These are phyloP conservation scores for Campylorhamphus procurvoides DNA, from an alignment of 2,113 vertebrate species.

Conservation along the genomic window DNA sequence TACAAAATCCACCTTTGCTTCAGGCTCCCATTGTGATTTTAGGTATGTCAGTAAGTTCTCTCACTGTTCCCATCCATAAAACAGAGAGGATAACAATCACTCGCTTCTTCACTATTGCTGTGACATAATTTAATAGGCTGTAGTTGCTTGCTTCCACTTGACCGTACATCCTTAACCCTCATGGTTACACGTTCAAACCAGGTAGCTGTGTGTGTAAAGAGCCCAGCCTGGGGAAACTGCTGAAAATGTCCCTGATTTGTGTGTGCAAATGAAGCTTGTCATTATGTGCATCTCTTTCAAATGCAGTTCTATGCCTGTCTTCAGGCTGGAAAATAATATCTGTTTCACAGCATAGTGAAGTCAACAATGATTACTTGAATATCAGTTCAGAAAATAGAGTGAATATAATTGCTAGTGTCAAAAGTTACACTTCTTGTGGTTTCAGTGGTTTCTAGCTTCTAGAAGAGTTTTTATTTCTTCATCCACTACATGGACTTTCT, in stretches of 20 bases:
- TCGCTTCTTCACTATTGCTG: neutral
- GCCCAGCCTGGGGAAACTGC: neutral
- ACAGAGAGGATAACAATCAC: neutral
- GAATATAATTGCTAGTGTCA: neutral
- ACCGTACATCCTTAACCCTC: neutral
- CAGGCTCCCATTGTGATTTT: neutral
- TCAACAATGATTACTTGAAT: neutral
- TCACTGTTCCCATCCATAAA: neutral
- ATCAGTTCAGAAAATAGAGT: neutral
- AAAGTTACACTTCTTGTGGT: neutral
- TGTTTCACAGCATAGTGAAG: neutral
- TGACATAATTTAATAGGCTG: neutral
- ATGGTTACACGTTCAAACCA: neutral
- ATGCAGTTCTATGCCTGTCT: neutral
- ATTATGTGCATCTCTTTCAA: neutral
- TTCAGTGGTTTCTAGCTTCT: neutral
- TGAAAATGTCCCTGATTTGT: neutral
- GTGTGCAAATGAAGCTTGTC: neutral
- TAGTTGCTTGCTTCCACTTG: neutral
- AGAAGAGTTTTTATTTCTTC: neutral
- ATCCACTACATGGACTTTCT: neutral
- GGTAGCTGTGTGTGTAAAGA: neutral
- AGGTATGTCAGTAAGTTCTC: neutral
- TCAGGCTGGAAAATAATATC: constrained; percentile 9
- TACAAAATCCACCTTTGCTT: neutral